These are phyloP conservation scores for Pyxicephalus adspersus DNA, from an alignment of 2,113 vertebrate genomes.

Conservation along the genomic window DNA sequence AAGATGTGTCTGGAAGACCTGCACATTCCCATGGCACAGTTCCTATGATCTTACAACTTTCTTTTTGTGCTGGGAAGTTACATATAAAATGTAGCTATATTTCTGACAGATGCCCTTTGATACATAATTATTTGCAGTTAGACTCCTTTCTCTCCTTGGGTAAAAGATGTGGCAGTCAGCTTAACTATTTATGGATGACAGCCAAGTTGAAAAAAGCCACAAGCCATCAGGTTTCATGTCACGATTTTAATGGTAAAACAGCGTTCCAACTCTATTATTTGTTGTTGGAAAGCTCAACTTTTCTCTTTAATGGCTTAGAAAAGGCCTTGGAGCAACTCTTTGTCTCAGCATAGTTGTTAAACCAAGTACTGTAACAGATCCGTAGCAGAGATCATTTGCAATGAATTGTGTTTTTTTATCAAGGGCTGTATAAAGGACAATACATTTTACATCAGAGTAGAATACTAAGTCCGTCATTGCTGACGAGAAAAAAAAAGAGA, in stretches of 20 bases:
- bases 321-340: conserved; percentile 54
- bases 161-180: not conserved
- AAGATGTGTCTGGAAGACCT: too few relatives aligned
- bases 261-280: conserved; percentile 52
- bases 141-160: not conserved
- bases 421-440: conserved; percentile 45
- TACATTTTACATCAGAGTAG: conserved; percentile 13
- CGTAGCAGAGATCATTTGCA: conserved; percentile 54
- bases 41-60: not conserved
- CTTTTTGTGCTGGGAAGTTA: not conserved
- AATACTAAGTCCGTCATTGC: conserved; percentile 39
- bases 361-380: conserved; percentile 56
- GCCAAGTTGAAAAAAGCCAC: conserved; percentile 40
- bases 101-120: not conserved
- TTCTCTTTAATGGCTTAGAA: conserved; percentile 47
- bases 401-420: conserved; percentile 52
- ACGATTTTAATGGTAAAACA: conserved; percentile 52
- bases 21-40: too few relatives aligned
- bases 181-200: conserved; percentile 32
- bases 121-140: not conserved
- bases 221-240: conserved; percentile 53
- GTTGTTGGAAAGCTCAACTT: conserved; percentile 52
- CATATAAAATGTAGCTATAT: not conserved
- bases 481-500: not conserved
- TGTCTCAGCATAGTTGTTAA: conserved; percentile 56